Base-by-base conservation (phyloP, 2,113 vertebrate species). In the Leptocoma aspasia region DNA sequence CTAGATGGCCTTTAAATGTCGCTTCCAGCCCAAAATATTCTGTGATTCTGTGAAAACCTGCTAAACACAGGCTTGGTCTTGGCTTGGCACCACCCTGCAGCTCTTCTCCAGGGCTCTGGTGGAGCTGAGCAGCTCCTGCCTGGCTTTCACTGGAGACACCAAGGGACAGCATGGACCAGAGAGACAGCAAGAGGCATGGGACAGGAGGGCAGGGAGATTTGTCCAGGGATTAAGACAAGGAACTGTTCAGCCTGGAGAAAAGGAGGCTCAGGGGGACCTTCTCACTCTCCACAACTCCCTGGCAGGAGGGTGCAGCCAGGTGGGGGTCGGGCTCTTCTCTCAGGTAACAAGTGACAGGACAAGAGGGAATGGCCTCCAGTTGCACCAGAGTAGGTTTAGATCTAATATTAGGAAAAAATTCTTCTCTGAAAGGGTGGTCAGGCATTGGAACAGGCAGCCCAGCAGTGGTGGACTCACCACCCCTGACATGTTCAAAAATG, bases 321-420 rank as follows among this genome's bases (percentile, higher is more conserved):
- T 35, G 31, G 7, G 19, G 0, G 0, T 37, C 0, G 0, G 47
- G 18, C 9, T 70, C 35, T 42, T 7, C 54, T 69, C 49, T 30
- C 4, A 2, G 26, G 6, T 4, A 20, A 28, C 7, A 13, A 23
- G 47, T 4, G 41, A 41, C 61, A 68, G 21, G 30, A 49, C 30
- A 35, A 15, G 70, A 68, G 11, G 47, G 9, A 83, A 49, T 17
- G 10, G 22, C 35, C 56, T 70, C 54, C 39, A 37, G 17, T 19
- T 63, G n/a, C 10, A 19, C 26, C 26, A 49, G 26, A 4, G 21
- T 6, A 33, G 27, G 26, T 63, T 77, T 56, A 42, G 12, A 9
- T 70, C 63, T 19, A 54, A 23, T 69, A 35, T 47, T 27, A 54
- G 47, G 20, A 47, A 54, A 31, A 19, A 15, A 1, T 59, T 63